A percentile compares a stretch with the other conserved stretches of the same genome.
phyloP scores from a whole-genome alignment of 2,888 invertebrate species.

The Mycalesis mineus region DNA sequence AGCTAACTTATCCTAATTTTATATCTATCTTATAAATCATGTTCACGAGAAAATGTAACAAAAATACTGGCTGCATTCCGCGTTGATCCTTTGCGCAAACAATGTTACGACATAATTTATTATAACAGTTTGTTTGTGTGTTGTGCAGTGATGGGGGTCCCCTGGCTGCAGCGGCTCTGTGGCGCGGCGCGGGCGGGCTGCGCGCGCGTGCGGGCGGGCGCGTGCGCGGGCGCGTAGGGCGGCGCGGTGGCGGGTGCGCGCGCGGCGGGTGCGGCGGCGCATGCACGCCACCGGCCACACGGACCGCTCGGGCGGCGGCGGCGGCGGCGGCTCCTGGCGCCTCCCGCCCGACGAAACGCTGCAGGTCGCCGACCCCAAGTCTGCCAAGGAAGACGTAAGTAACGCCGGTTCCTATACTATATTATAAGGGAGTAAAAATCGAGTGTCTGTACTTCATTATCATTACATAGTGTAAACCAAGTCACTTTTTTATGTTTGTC shows the following conservation, averaged over 20 bases:
- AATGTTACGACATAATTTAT: too few relatives aligned
- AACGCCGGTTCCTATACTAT: too few relatives aligned
- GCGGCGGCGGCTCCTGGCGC: constrained; percentile 87
- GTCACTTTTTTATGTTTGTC: too few relatives aligned
- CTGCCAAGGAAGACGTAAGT: constrained; percentile 83
- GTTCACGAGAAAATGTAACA: too few relatives aligned
- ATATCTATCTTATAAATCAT: too few relatives aligned
- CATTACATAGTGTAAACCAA: too few relatives aligned
- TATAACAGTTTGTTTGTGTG: too few relatives aligned
- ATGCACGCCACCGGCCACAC: constrained; percentile 94
- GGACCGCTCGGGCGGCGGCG: constrained; percentile 86
- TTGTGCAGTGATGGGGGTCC: constrained; percentile 56
- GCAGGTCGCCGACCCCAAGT: constrained; percentile 92
- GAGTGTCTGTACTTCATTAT: too few relatives aligned
- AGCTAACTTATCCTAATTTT: too few relatives aligned
- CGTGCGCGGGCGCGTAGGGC: constrained; percentile 64
- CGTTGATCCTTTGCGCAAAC: too few relatives aligned
- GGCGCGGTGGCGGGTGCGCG: constrained; percentile 81
- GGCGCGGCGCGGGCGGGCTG: constrained; percentile 39
- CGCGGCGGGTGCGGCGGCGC: constrained; percentile 79
- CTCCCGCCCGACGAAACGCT: constrained; percentile 94
- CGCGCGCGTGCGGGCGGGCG: constrained; percentile 36
- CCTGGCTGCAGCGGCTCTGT: constrained; percentile 38
- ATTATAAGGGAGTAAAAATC: too few relatives aligned
- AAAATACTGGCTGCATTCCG: too few relatives aligned